Evolutionary conservation across 1,140 invertebrate species (phyloP).

Genomic region (Hyphantria cunea): DNA sequence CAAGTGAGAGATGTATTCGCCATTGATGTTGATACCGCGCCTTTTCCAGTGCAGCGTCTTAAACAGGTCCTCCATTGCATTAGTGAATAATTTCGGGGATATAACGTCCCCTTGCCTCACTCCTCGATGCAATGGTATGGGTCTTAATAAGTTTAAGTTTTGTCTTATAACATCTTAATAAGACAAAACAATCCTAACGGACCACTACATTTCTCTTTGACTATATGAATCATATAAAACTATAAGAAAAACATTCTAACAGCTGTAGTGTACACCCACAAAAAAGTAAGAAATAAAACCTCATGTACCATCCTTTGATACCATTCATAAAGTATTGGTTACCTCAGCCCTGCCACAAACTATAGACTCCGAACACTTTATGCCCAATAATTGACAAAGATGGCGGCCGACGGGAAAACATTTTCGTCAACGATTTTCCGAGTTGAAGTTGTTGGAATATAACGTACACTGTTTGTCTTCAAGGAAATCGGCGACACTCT

Average conservation of each 20-base stretch:
- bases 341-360: conserved; percentile 17
- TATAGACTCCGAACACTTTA: conserved; percentile 47
- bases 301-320: conserved; percentile 8
- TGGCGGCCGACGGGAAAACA: conserved; percentile 43
- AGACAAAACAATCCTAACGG: background rate
- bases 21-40: too few species aligned
- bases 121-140: too few species aligned
- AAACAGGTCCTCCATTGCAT: too few species aligned
- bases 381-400: conserved; percentile 57
- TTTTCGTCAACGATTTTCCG: conserved; percentile 23
- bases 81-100: too few species aligned
- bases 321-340: conserved; percentile 1
- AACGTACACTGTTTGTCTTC: conserved; percentile 37
- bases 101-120: too few species aligned
- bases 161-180: too few species aligned
- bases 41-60: too few species aligned
- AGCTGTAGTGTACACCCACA: background rate
- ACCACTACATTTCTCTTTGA: too few species aligned
- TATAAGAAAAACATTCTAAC: too few species aligned
- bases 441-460: conserved; percentile 34
- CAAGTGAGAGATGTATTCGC: too few species aligned
- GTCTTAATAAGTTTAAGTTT: too few species aligned
- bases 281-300: conserved; percentile 21
- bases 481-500: conserved; percentile 22
- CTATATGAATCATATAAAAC: too few species aligned